phyloP scores from a whole-genome alignment of 2,888 invertebrate species.

The Leptura quadrifasciata region DNA sequence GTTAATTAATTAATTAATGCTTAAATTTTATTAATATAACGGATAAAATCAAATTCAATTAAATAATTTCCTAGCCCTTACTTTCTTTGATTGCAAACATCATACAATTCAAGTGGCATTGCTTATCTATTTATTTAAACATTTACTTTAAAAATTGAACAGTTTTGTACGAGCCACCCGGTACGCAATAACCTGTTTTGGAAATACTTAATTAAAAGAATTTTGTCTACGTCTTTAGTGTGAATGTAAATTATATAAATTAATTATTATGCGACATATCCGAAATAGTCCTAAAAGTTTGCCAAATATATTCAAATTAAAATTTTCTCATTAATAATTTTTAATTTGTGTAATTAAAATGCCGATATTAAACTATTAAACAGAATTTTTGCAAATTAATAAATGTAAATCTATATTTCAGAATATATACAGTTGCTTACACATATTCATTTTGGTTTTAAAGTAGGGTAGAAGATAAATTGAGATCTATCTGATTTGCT shows the following conservation, averaged over 20 bases:
- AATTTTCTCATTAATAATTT: neutral
- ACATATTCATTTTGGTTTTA: neutral
- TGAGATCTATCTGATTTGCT: too few relatives aligned
- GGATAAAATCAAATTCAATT: too few relatives aligned
- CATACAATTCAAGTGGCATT: too few relatives aligned
- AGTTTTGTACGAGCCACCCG: neutral
- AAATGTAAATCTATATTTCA: neutral
- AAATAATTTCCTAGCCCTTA: too few relatives aligned
- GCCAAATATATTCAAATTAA: constrained; percentile 1
- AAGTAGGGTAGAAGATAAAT: neutral
- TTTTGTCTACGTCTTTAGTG: neutral
- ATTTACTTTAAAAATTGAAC: neutral
- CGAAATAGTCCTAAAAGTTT: constrained; percentile 3
- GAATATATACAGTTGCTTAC: neutral
- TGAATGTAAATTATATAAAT: neutral
- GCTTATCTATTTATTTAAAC: too few relatives aligned
- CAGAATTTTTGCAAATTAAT: neutral
- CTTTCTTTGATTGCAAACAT: too few relatives aligned
- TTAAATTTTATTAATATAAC: too few relatives aligned
- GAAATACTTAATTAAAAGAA: neutral
- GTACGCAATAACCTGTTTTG: neutral
- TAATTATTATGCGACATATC: neutral
- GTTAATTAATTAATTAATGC: too few relatives aligned
- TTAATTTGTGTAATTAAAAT: constrained; percentile 4
- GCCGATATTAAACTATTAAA: neutral